Base-by-base conservation (phyloP, 1,140 invertebrate species). In the Hesperophylax magnus region DNA sequence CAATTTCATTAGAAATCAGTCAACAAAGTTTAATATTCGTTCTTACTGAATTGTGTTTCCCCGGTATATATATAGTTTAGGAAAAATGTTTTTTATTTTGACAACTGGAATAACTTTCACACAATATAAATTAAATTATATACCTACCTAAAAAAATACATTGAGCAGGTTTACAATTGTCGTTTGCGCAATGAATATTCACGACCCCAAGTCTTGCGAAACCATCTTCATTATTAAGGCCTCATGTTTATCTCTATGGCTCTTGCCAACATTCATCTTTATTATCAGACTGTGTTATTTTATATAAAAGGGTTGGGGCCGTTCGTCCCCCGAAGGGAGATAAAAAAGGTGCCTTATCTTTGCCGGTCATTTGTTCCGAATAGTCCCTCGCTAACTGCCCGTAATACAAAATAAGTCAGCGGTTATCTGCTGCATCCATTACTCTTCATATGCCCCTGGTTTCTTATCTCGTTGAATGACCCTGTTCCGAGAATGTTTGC, bases 321-420 rank as follows among this genome's bases (percentile, higher is more conserved):
- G n/a, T 24, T 31, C 20, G 27, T 60, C 69, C 67, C 58, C 31
- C 31, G 31, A 67, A n/a, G 52, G 24, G 47, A 84, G 82, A 84
- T 84, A 81, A 81, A 76, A 81, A 84, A 84, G 80, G 82, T 77
- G 81, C 71, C 83, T 84, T 84, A 84, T 84, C 83, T 84, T 80
- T 82, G 63, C 47, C 83, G 83, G 83, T 84, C 80, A 84, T 84
- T 84, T 84, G 80, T 77, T 80, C 76, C 20, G 75, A 81, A 82
- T 75, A 67, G 74, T 63, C 79, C 58, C 80, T 78, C 80, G 67
- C 83, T 82, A 84, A 84, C 80, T 81, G 80, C 78, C 58, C 72
- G 74, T 84, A 79, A 74, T 79, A 76, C 79, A 65, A 52, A 81
- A 79, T 81, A 80, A 81, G 74, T 34, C 79, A 24, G 65, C 22